These are phyloP conservation scores for Sinocyclocheilus anophthalmus DNA, from an alignment of 2,113 vertebrate species.

Conservation along the genomic window DNA sequence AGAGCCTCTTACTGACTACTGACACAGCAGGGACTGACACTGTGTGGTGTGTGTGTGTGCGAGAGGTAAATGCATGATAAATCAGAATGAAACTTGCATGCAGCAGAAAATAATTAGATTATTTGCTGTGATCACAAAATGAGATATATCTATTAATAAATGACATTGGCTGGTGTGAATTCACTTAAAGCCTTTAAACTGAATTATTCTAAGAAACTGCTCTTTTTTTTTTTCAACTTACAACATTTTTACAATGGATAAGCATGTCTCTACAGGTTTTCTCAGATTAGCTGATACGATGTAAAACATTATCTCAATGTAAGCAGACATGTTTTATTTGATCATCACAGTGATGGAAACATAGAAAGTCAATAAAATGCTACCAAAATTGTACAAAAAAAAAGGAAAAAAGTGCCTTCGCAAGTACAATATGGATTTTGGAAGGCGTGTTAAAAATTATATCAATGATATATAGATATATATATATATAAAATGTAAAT, in stretches of 20 bases:
- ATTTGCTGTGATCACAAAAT: slow-evolving; percentile 13
- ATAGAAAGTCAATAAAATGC: too few species aligned
- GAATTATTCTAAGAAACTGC: neutral
- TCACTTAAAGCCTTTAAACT: neutral
- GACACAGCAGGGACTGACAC: slow-evolving; percentile 13
- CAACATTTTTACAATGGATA: neutral
- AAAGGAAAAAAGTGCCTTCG: too few species aligned
- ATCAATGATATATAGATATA: too few species aligned
- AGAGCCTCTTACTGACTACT: slow-evolving; percentile 20
- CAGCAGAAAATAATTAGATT: neutral
- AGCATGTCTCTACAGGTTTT: neutral
- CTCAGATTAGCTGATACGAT: neutral
- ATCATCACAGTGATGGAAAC: neutral
- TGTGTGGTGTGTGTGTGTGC: neutral
- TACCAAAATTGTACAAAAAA: too few species aligned
- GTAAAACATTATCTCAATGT: neutral
- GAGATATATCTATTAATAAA: neutral
- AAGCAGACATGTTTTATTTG: neutral
- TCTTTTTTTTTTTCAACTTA: neutral
- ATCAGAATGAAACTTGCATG: neutral
- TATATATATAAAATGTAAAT: too few species aligned
- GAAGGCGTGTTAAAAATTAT: too few species aligned
- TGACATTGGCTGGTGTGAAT: neutral
- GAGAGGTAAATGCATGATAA: neutral
- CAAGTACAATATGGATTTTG: too few species aligned